These are phyloP conservation scores for Myxocyprinus asiaticus DNA, from an alignment of 2,113 vertebrate species.

Conservation along the genomic window DNA sequence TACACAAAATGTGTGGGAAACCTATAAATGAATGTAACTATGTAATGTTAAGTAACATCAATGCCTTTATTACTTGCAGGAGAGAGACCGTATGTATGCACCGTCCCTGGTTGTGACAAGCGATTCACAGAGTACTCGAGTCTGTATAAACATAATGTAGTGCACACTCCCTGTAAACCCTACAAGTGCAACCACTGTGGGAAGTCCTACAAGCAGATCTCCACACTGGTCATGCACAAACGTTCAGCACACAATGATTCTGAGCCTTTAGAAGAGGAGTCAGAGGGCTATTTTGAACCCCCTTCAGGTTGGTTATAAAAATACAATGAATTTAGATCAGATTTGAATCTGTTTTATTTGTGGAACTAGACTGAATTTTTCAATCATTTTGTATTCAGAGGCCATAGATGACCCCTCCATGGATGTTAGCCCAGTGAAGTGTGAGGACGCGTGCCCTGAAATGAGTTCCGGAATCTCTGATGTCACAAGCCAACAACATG, in stretches of 20 bases:
- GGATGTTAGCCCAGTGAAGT: conserved; percentile 82
- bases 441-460: conserved; percentile 85
- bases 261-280: conserved; percentile 95
- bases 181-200: conserved; percentile 98
- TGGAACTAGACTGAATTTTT: neutral
- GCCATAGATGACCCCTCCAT: conserved; percentile 88
- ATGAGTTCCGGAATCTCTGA: conserved; percentile 81
- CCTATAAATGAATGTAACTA: neutral
- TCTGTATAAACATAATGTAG: conserved; percentile 97
- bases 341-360: neutral
- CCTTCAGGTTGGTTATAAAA: conserved; percentile 78
- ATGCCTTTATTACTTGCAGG: conserved; percentile 69
- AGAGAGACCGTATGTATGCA: conserved; percentile 97
- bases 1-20: too few relatives aligned
- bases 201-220: conserved; percentile 98
- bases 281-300: conserved; percentile 92
- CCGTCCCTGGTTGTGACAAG: conserved; percentile 95
- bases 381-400: conserved; percentile 64
- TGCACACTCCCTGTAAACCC: conserved; percentile 96
- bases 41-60: neutral
- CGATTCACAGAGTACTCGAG: conserved; percentile 99
- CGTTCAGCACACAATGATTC: conserved; percentile 94
- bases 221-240: conserved; percentile 96
- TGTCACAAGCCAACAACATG: conserved; percentile 78
- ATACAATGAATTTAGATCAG: neutral